These are phyloP conservation scores for Channa striata DNA, from an alignment of 2,797 vertebrate species.

Conservation along the genomic window DNA sequence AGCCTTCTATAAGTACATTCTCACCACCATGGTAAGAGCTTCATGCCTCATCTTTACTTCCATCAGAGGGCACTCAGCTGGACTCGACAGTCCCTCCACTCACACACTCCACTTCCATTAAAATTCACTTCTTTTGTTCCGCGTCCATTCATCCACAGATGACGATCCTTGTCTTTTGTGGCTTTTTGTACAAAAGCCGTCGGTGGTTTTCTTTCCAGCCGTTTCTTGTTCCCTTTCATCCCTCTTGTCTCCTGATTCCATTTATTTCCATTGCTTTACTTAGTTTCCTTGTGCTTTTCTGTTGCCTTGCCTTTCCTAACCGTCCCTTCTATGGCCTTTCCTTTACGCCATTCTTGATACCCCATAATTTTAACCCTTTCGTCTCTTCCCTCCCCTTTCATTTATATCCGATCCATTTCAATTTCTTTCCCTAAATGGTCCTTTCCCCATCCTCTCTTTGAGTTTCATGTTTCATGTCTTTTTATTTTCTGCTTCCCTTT, in stretches of 20 bases:
- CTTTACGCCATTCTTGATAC: background rate
- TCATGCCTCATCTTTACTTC: background rate
- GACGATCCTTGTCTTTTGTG: background rate
- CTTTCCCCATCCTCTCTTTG: background rate
- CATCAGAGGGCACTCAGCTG: background rate
- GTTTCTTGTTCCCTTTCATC: background rate
- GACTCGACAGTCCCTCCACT: background rate
- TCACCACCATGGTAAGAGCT: conserved; percentile 89
- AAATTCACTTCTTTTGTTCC: background rate
- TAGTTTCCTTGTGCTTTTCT: background rate
- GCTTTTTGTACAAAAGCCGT: background rate
- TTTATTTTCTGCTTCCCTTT: no score
- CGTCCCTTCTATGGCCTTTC: background rate
- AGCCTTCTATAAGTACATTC: conserved; percentile 91
- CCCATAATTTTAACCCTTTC: no score
- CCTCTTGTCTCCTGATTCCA: background rate
- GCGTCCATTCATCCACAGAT: background rate
- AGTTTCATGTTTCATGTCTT: no score
- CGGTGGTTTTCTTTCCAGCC: background rate
- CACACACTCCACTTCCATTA: background rate
- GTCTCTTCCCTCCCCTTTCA: background rate
- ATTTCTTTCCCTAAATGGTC: no score
- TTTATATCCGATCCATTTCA: background rate
- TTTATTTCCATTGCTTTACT: background rate
- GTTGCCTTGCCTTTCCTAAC: background rate